Conservation (phyloP, 2,797 vertebrate genomes). For the Lagorchestes hirsutus region DNA sequence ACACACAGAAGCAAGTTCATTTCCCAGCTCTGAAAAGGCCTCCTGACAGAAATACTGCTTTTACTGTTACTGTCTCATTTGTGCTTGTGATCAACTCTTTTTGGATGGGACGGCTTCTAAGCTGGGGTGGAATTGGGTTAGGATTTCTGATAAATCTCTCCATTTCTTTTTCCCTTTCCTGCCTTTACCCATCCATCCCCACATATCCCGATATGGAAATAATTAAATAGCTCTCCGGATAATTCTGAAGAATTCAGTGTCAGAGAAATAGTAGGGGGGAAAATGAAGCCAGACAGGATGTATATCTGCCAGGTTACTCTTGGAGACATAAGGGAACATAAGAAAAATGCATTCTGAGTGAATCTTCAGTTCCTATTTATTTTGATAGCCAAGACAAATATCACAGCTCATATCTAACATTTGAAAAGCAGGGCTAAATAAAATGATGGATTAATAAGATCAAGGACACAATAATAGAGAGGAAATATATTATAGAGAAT, state of each 20-base stretch:
- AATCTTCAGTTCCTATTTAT: constrained; percentile 73
- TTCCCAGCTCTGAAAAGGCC: constrained; percentile 71
- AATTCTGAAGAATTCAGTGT: constrained; percentile 34
- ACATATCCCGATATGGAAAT: constrained; percentile 61
- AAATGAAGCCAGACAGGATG: constrained; percentile 43
- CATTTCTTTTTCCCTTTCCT: constrained; percentile 33
- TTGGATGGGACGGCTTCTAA: constrained; percentile 37
- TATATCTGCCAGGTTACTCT: constrained; percentile 58
- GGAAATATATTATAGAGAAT: constrained; percentile 69
- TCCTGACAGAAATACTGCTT: constrained; percentile 76
- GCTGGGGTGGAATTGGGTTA: neutral
- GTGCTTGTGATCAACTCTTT: constrained; percentile 66
- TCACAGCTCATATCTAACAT: constrained; percentile 72
- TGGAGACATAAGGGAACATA: constrained; percentile 65
- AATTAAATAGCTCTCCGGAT: constrained; percentile 55
- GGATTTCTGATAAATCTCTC: constrained; percentile 58
- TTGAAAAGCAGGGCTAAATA: constrained; percentile 76
- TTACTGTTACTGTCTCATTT: constrained; percentile 74
- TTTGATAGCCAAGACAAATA: constrained; percentile 80
- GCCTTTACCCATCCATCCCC: constrained; percentile 21
- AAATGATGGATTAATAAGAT: constrained; percentile 78
- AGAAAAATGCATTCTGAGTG: constrained; percentile 57
- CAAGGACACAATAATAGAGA: constrained; percentile 72
- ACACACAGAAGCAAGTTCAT: constrained; percentile 57
- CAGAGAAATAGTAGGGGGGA: neutral